Evolutionary conservation across 2,113 vertebrate genomes (phyloP).

Genomic region (Talpa occidentalis): DNA sequence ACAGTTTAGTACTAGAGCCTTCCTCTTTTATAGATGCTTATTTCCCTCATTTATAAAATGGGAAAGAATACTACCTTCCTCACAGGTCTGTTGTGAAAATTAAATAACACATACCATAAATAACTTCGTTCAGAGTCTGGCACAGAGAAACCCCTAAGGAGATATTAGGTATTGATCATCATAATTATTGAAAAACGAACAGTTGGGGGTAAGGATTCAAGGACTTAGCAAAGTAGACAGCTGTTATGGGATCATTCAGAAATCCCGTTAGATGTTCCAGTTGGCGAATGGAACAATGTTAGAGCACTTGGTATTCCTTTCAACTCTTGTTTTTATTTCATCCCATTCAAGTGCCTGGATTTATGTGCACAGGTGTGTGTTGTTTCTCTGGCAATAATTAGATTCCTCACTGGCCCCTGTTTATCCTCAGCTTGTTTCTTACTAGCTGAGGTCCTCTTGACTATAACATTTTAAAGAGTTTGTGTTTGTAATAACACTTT

Average conservation of each 20-base stretch:
- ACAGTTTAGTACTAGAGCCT: neutral
- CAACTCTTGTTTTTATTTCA: slow-evolving; percentile 31
- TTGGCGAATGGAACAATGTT: neutral
- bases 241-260: slow-evolving; percentile 45
- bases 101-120: neutral
- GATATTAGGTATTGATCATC: slow-evolving; percentile 23
- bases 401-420: neutral
- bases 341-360: neutral
- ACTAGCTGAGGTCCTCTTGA: neutral
- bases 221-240: neutral
- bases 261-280: neutral
- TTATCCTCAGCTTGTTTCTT: neutral
- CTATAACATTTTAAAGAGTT: neutral
- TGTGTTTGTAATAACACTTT: slow-evolving; percentile 42
- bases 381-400: neutral
- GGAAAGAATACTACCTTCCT: neutral
- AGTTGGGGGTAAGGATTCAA: neutral
- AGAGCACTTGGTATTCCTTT: neutral
- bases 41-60: neutral
- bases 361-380: neutral
- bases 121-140: neutral
- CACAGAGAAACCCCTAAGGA: neutral
- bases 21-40: neutral
- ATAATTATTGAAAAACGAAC: neutral
- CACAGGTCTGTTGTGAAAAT: neutral